Evolutionary conservation across 2,113 vertebrate genomes (phyloP).

Genomic region (Gasterosteus aculeatus): DNA sequence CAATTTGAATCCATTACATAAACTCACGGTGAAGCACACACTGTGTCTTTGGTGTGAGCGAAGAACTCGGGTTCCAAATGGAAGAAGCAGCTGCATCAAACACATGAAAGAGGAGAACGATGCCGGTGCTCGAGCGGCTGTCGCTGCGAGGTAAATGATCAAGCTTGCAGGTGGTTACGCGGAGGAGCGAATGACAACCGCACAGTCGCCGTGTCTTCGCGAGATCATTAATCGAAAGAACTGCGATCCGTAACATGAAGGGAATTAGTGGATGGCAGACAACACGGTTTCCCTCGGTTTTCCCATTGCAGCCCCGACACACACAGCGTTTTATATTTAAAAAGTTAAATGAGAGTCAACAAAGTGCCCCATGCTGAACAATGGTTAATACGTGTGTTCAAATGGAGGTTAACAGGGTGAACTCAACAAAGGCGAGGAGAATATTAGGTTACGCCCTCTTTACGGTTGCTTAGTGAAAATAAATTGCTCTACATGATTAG

Average conservation of each 20-base stretch:
- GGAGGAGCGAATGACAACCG: background rate
- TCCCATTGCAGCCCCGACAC: background rate
- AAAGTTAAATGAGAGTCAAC: constrained; percentile 12
- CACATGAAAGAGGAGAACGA: background rate
- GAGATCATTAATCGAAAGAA: background rate
- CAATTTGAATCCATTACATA: background rate
- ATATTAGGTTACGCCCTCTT: background rate
- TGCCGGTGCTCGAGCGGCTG: background rate
- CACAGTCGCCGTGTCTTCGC: background rate
- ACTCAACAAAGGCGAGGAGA: background rate
- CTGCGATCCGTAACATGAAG: too few relatives aligned
- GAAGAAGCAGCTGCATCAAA: background rate
- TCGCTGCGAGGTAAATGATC: background rate
- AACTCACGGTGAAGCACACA: background rate
- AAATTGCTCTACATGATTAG: constrained; percentile 33
- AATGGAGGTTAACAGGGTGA: constrained; percentile 10
- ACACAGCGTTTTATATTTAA: background rate
- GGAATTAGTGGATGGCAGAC: too few relatives aligned
- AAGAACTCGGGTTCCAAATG: background rate
- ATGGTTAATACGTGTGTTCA: constrained; percentile 18
- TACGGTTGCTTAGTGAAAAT: constrained; percentile 4
- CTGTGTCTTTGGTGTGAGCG: background rate
- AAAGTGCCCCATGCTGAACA: background rate
- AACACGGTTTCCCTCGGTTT: too few relatives aligned
- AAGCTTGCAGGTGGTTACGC: background rate